Base-by-base conservation (phyloP, 2,888 invertebrate genomes). In the Spialia ferax region DNA sequence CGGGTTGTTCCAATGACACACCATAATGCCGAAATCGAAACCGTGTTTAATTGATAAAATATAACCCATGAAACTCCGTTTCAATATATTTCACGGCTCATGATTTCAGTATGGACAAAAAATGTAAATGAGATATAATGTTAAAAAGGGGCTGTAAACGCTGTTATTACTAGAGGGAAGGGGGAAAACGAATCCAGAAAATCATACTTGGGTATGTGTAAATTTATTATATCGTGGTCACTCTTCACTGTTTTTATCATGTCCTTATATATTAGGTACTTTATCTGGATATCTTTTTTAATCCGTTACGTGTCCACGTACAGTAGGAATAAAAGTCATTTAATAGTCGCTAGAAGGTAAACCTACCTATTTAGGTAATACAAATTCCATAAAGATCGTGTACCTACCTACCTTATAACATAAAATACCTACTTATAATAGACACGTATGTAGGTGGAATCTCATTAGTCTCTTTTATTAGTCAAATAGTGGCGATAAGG, bases 21-120 rank as follows among this genome's bases (percentile, higher is more conserved):
- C 74, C 74, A 77, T 84, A 85, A 88, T 85, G 80, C 76, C 77
- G 75, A 86, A 88, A 88, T 87, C 81, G 84, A 87, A 89, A 84
- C 86, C 89, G 85, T 88, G 80, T 77, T 82, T 86, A 91, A 91
- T 90, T 88, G 84, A 88, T 91, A 88, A 93, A 89, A 88, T 91
- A 93, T 89, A 86, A 84, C 81, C 79, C 80, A 83, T 81, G 77
- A 79, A 82, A 83, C 81, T 81, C 80, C 84, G 81, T 82, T 88
- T 83, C 88, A 86, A 88, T 87, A 88, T 86, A 89, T 91, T 91
- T 88, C 87, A 92, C 82, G 87, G 87, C 75, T 80, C 87, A 86
- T 88, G 83, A 83, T 73, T 81, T 74, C 79, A 80, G 83, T 86
- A 88, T 88, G 78, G 86, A 82, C 71, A 82, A 89, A 90, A 89